Conservation (phyloP, 2,113 vertebrate genomes). For the Microtus montanus region DNA sequence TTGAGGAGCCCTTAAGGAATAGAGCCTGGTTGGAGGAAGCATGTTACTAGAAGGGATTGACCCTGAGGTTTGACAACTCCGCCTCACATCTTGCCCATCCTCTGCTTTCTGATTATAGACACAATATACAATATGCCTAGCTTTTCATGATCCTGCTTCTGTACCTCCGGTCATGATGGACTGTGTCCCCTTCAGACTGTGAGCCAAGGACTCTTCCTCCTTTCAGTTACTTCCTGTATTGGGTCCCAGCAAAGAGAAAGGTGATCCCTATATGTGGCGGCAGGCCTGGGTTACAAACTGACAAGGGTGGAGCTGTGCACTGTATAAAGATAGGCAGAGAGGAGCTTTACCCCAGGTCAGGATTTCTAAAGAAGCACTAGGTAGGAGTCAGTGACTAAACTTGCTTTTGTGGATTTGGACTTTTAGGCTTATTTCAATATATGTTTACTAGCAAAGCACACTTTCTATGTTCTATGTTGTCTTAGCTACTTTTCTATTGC, state of each 20-base stretch:
- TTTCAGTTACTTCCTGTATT: neutral
- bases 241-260: neutral
- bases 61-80: neutral
- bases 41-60: neutral
- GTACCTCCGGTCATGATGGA: neutral
- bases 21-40: neutral
- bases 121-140: too few species aligned
- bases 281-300: neutral
- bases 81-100: neutral
- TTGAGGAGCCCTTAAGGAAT: neutral
- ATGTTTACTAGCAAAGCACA: neutral
- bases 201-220: neutral
- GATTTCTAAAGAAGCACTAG: neutral
- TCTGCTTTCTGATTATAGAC: neutral
- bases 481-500: neutral
- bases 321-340: fast-evolving
- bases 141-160: neutral
- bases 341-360: neutral
- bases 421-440: neutral
- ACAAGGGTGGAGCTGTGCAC: neutral
- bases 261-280: neutral
- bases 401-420: neutral
- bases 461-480: neutral
- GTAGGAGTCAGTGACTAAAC: neutral
- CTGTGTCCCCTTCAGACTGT: neutral